Conservation (phyloP, 1,140 invertebrate species). For the Caligus rogercresseyi region DNA sequence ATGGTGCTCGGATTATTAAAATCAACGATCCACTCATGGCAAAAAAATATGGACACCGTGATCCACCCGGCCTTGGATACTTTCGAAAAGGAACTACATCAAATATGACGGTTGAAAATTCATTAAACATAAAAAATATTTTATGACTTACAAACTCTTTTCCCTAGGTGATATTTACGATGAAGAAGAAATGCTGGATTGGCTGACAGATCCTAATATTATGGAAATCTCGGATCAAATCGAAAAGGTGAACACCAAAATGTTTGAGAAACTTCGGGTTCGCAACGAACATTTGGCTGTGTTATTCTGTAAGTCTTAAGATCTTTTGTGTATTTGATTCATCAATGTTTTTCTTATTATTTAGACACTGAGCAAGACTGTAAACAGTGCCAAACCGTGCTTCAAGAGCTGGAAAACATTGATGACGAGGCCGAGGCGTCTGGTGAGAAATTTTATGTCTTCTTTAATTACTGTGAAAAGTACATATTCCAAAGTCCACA, state of each 20-base stretch:
- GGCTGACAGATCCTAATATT: constrained; percentile 78
- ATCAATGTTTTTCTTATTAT: constrained; percentile 5
- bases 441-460: constrained; percentile 57
- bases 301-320: constrained; percentile 64
- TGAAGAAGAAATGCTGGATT: constrained; percentile 80
- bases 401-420: constrained; percentile 76
- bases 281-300: constrained; percentile 41
- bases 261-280: constrained; percentile 29
- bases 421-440: constrained; percentile 82
- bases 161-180: constrained; percentile 56
- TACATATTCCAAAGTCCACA: no score
- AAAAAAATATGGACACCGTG: constrained; percentile 76
- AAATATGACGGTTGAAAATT: constrained; percentile 55
- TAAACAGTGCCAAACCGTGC: constrained; percentile 66
- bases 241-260: constrained; percentile 30
- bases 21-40: constrained; percentile 75
- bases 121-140: background rate
- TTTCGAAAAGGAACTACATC: constrained; percentile 70
- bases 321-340: background rate
- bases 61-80: constrained; percentile 72
- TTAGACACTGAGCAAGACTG: constrained; percentile 24
- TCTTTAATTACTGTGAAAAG: no score
- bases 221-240: constrained; percentile 72
- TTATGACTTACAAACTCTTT: constrained; percentile 7
- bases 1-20: constrained; percentile 78